Conservation (phyloP, 1,140 invertebrate genomes). For the Macrobrachium rosenbergii region DNA sequence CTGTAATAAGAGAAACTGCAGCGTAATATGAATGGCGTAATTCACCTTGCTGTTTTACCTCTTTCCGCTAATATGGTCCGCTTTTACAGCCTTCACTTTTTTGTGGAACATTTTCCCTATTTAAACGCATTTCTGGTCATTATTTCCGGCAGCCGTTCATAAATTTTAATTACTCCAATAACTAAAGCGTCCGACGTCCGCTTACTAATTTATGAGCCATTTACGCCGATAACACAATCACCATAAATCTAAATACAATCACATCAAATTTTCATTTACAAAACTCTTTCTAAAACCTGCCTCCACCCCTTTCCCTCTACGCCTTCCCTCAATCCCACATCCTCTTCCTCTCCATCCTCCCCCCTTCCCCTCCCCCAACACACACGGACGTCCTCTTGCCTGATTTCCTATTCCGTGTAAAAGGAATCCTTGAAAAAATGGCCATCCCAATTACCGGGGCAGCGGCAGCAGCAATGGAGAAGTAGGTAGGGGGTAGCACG, state of each 20-base stretch:
- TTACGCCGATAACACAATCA: conserved; percentile 44
- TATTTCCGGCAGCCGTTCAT: conserved; percentile 15
- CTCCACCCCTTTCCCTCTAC: neutral
- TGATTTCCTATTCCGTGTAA: too few relatives aligned
- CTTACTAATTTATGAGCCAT: conserved; percentile 43
- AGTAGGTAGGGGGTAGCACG: too few relatives aligned
- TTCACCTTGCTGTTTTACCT: conserved; percentile 4
- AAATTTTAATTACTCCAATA: conserved; percentile 41
- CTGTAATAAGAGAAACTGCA: too few relatives aligned
- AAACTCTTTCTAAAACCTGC: neutral
- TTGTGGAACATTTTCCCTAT: neutral
- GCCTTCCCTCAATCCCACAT: neutral
- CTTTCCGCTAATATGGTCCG: neutral
- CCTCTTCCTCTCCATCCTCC: neutral
- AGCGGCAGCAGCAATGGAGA: neutral
- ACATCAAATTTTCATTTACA: neutral
- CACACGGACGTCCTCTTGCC: neutral
- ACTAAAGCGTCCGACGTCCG: conserved; percentile 30
- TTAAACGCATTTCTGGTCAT: conserved; percentile 19
- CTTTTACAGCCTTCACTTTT: conserved; percentile 7
- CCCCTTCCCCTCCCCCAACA: neutral
- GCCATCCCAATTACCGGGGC: conserved; percentile 47
- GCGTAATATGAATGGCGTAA: neutral
- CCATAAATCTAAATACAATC: conserved; percentile 34
- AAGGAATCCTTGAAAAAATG: conserved; percentile 25